Evolutionary conservation across 35 echinoderm and acorn worm species (phyloP).

Genomic region (Patiria miniata): DNA sequence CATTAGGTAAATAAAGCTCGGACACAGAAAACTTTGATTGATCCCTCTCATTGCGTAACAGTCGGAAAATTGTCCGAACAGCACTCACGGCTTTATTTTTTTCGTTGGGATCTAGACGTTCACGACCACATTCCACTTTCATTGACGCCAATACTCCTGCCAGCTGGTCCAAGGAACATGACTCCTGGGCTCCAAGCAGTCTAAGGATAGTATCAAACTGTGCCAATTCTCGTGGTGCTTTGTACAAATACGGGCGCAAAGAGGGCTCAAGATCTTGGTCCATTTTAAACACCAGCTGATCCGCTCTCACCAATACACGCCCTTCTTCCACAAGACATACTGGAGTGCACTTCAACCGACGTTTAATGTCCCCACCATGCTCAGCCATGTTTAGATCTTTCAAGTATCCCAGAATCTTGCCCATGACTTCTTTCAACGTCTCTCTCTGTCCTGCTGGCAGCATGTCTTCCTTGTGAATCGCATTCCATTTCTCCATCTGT

Average conservation of each 20-base stretch:
- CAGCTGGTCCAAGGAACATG: conserved; percentile 15
- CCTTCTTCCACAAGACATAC: conserved; percentile 27
- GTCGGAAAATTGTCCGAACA: not conserved
- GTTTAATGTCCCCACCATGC: not conserved
- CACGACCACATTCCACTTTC: not conserved
- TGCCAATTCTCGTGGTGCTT: conserved; percentile 20
- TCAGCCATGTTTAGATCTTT: not conserved
- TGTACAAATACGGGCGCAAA: conserved; percentile 17
- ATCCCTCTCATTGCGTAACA: not conserved
- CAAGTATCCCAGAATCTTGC: not conserved
- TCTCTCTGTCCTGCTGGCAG: not conserved
- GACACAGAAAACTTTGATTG: conserved; percentile 2
- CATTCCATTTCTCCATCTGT: not conserved
- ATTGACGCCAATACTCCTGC: conserved; percentile 1
- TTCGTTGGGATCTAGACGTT: conserved; percentile 8
- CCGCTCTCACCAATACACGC: not conserved
- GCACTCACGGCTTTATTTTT: not conserved
- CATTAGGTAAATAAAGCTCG: conserved; percentile 8
- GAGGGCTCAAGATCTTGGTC: not conserved
- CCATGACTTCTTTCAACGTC: conserved; percentile 2
- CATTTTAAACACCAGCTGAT: conserved; percentile 18
- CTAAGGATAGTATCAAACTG: not conserved
- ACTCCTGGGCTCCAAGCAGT: not conserved
- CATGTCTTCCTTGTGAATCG: conserved; percentile 17
- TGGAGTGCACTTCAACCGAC: not conserved